phyloP scores from a whole-genome alignment of 1,140 invertebrate species.

The Dreissena rostriformis region DNA sequence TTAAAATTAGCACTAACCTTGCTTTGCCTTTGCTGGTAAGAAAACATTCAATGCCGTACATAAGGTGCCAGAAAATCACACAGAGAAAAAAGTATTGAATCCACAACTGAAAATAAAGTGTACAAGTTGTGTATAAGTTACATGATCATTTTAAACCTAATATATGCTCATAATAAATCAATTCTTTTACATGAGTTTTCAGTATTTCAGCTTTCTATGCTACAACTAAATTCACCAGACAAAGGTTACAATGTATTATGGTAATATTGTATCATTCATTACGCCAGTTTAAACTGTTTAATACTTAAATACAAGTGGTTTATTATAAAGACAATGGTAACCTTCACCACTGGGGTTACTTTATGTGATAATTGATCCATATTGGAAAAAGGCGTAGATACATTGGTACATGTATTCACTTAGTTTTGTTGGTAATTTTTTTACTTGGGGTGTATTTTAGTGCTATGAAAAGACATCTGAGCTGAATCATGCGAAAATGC shows the following conservation, averaged over 20 bases:
- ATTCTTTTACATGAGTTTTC: background rate
- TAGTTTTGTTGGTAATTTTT: background rate
- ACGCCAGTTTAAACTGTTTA: background rate
- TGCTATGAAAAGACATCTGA: too few relatives aligned
- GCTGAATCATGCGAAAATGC: too few relatives aligned
- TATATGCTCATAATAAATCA: background rate
- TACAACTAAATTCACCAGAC: background rate
- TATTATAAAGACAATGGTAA: too few relatives aligned
- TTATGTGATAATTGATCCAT: too few relatives aligned
- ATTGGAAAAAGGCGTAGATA: too few relatives aligned
- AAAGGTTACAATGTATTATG: background rate
- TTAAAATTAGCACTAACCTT: conserved; percentile 8
- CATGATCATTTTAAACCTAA: background rate
- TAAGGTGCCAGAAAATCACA: conserved; percentile 47
- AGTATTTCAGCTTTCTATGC: background rate
- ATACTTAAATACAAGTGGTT: too few relatives aligned
- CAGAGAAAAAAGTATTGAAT: conserved; percentile 38
- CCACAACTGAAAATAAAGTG: conserved; percentile 42
- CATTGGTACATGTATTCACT: too few relatives aligned
- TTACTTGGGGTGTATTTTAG: too few relatives aligned
- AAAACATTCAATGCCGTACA: conserved; percentile 33
- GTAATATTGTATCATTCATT: background rate
- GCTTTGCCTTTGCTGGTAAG: conserved; percentile 19
- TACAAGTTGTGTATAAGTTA: background rate
- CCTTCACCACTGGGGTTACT: too few relatives aligned